Conservation (phyloP, 2,888 invertebrate genomes). For the Graphium colonna region DNA sequence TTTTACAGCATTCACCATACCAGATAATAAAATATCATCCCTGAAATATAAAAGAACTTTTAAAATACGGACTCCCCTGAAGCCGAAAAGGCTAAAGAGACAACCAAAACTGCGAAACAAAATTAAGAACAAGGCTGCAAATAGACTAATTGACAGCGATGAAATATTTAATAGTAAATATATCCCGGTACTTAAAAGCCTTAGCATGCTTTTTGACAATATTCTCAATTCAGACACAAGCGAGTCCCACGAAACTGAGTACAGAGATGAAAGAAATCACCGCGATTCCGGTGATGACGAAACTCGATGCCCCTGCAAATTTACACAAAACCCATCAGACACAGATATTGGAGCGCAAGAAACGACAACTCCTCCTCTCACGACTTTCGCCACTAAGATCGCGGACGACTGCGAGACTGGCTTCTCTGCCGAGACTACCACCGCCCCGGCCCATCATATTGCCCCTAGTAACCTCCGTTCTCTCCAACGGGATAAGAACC, state of each 20-base stretch:
- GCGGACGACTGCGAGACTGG: conserved; percentile 41
- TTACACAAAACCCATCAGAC: conserved; percentile 31
- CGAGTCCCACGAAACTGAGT: conserved; percentile 38
- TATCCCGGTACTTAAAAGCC: conserved; percentile 62
- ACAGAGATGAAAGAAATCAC: conserved; percentile 41
- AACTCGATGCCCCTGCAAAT: conserved; percentile 40
- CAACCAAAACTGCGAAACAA: conserved; percentile 40
- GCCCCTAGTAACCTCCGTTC: conserved; percentile 63
- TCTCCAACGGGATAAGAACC: conserved; percentile 68
- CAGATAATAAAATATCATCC: conserved; percentile 40
- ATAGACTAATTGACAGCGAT: conserved; percentile 53
- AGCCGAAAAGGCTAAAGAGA: conserved; percentile 51
- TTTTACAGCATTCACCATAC: conserved; percentile 1
- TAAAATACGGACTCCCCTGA: conserved; percentile 53
- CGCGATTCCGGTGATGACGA: conserved; percentile 35
- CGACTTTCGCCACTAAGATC: conserved; percentile 50
- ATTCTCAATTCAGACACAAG: conserved; percentile 51
- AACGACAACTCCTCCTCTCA: conserved; percentile 61
- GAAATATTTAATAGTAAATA: conserved; percentile 54
- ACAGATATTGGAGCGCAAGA: conserved; percentile 43
- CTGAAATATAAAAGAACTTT: conserved; percentile 51
- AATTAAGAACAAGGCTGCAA: conserved; percentile 46
- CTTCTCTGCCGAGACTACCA: conserved; percentile 48
- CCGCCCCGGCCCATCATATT: conserved; percentile 61
- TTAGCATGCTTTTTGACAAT: conserved; percentile 66